Percentiles rank a stretch among this genome's conserved stretches.
These are phyloP conservation scores for Eristalis tenax DNA, from an alignment of 2,888 invertebrate genomes.

Conservation along the genomic window DNA sequence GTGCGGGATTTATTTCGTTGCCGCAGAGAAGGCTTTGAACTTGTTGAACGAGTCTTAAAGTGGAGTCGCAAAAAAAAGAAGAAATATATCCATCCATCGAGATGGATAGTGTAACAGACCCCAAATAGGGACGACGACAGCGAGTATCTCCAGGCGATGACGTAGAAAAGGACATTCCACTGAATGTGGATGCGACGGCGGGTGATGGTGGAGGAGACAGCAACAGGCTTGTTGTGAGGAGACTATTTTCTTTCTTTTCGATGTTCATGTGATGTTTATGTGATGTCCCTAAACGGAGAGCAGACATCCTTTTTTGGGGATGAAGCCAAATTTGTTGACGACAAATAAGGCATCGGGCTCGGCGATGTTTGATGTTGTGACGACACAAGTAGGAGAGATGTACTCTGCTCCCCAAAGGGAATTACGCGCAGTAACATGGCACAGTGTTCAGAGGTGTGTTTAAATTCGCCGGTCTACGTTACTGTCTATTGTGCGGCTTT, in stretches of 20 bases:
- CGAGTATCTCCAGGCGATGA: slow-evolving; percentile 48
- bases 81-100: not conserved
- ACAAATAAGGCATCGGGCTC: not conserved
- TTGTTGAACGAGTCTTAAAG: slow-evolving; percentile 64
- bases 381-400: not conserved
- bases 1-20: slow-evolving; percentile 13
- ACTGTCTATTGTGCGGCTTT: too few relatives aligned
- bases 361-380: not conserved
- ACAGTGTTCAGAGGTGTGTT: slow-evolving; percentile 35
- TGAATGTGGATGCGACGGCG: slow-evolving; percentile 9
- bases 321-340: not conserved
- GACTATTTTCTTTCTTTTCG: slow-evolving; percentile 19
- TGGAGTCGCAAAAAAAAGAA: slow-evolving; percentile 22
- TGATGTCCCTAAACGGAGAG: not conserved
- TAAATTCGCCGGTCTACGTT: not conserved
- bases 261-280: not conserved
- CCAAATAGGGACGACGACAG: slow-evolving; percentile 25
- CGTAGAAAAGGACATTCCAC: slow-evolving; percentile 59
- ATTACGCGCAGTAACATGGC: not conserved
- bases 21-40: slow-evolving; percentile 64
- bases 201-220: slow-evolving; percentile 12
- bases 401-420: not conserved
- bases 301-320: not conserved
- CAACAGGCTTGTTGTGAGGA: slow-evolving; percentile 53
- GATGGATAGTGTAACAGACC: slow-evolving; percentile 37